Conservation (phyloP, 2,113 vertebrate genomes). For the Pangasianodon hypophthalmus region DNA sequence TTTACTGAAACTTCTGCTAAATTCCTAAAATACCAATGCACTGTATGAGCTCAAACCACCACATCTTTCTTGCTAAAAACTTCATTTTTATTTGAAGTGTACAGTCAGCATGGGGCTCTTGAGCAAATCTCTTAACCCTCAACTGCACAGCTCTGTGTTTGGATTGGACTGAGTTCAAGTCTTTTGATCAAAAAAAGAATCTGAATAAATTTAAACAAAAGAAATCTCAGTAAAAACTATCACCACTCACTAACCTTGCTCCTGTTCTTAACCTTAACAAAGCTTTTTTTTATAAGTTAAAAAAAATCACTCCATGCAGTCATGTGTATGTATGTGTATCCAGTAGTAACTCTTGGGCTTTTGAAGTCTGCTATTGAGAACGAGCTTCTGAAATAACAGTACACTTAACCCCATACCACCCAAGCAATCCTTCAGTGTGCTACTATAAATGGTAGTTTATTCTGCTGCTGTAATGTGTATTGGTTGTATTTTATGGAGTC, state of each 20-base stretch:
- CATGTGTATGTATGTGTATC: not conserved
- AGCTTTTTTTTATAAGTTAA: not conserved
- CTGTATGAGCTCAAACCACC: not conserved
- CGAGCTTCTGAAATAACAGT: conserved; percentile 18
- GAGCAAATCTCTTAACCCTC: not conserved
- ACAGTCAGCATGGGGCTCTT: not conserved
- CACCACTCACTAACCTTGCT: not conserved
- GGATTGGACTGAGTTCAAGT: not conserved
- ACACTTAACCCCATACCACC: conserved; percentile 38
- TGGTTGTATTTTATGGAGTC: conserved; percentile 52
- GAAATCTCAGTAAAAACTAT: not conserved
- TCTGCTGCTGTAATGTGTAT: conserved; percentile 45
- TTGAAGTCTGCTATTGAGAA: conserved; percentile 12
- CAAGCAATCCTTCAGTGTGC: conserved; percentile 41
- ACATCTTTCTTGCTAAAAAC: not conserved
- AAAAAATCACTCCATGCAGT: not conserved
- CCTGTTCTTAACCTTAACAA: not conserved
- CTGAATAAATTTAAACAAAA: not conserved
- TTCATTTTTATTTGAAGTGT: not conserved
- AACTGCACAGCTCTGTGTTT: not conserved
- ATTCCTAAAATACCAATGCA: not conserved
- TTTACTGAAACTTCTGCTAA: not conserved
- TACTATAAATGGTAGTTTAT: conserved; percentile 40
- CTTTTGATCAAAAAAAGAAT: not conserved
- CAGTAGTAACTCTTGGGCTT: not conserved